Evolutionary conservation across 1,140 invertebrate genomes (phyloP).

Genomic region (Varroa destructor): DNA sequence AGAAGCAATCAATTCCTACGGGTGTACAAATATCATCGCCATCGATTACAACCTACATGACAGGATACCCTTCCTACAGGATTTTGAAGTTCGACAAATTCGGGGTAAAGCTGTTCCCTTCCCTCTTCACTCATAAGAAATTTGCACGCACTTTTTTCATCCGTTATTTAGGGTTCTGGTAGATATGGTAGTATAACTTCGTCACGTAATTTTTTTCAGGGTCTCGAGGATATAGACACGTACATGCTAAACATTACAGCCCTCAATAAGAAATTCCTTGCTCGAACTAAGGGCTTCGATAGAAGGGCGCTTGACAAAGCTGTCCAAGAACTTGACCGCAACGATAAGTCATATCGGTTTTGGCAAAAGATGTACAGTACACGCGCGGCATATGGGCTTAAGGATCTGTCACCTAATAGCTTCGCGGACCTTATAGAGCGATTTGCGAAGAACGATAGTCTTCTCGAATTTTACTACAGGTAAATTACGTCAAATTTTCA

Average conservation of each 20-base stretch:
- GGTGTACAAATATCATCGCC: constrained; percentile 11
- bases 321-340: neutral
- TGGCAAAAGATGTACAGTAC: neutral
- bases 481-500: neutral
- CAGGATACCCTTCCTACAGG: constrained; percentile 3
- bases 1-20: neutral
- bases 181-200: too few species aligned
- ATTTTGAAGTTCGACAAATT: neutral
- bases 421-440: neutral
- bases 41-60: constrained; percentile 11
- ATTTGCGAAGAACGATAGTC: neutral
- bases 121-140: too few species aligned
- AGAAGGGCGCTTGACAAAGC: neutral
- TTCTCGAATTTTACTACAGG: constrained; percentile 15
- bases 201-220: neutral
- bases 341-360: neutral
- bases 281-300: neutral
- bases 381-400: neutral
- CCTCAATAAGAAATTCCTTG: neutral
- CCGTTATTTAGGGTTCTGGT: too few species aligned
- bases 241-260: constrained; percentile 9
- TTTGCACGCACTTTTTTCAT: too few species aligned
- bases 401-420: neutral
- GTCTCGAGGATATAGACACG: constrained; percentile 4
- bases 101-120: neutral